Evolutionary conservation across 2,888 invertebrate species (phyloP).

Genomic region (Pemphredon lugubris): DNA sequence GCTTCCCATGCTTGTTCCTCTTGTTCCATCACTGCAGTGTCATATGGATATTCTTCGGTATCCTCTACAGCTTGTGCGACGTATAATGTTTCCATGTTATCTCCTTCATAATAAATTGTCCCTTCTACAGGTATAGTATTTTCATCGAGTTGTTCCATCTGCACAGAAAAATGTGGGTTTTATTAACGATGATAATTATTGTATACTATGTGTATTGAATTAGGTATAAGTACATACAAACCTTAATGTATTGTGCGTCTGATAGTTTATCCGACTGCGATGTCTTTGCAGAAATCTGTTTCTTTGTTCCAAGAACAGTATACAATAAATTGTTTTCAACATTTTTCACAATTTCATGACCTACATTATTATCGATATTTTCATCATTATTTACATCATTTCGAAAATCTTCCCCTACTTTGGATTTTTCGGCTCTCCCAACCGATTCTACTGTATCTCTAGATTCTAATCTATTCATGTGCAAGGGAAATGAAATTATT

Average conservation of each 20-base stretch:
- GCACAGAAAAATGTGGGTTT: constrained; percentile 33
- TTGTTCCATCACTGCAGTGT: constrained; percentile 66
- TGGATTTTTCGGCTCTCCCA: constrained; percentile 44
- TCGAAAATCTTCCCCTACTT: constrained; percentile 43
- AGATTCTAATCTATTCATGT: constrained; percentile 44
- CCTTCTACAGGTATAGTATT: constrained; percentile 75
- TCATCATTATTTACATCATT: constrained; percentile 53
- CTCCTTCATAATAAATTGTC: constrained; percentile 78
- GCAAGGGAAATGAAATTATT: constrained; percentile 21
- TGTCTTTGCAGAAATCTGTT: constrained; percentile 59
- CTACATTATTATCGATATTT: constrained; percentile 54
- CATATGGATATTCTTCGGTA: constrained; percentile 71
- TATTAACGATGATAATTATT: background rate
- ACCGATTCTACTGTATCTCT: constrained; percentile 40
- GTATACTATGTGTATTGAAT: background rate
- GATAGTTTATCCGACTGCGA: constrained; percentile 54
- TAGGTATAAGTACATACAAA: too few species aligned
- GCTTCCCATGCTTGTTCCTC: constrained; percentile 75
- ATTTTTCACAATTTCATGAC: constrained; percentile 76
- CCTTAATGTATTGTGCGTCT: constrained; percentile 70
- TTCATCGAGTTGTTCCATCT: constrained; percentile 76
- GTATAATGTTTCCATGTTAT: constrained; percentile 76
- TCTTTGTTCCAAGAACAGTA: constrained; percentile 78
- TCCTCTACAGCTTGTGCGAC: constrained; percentile 72
- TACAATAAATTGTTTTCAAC: constrained; percentile 78